Percentiles rank a stretch among this genome's conserved stretches.
phyloP scores from a whole-genome alignment of 2,113 vertebrate species.

The Stegostoma tigrinum region DNA sequence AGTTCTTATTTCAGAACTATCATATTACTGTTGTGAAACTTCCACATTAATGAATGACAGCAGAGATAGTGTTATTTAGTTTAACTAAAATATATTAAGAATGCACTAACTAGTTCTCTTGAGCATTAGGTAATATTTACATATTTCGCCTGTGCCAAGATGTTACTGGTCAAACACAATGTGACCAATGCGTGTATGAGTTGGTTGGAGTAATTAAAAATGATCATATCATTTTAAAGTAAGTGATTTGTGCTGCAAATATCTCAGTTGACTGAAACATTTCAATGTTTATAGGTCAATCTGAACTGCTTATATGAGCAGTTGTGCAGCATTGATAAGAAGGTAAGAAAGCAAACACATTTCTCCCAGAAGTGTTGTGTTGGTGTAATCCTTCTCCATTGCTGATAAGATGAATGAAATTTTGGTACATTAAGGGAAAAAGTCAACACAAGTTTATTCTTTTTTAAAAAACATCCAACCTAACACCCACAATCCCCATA shows the following conservation, averaged over 20 bases:
- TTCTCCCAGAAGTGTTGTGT: background rate
- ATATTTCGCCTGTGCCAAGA: too few species aligned
- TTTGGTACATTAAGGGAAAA: background rate
- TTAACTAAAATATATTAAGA: background rate
- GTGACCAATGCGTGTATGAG: background rate
- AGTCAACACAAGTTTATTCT: background rate
- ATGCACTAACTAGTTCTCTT: background rate
- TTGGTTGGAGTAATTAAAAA: background rate
- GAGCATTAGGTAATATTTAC: background rate
- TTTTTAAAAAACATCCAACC: background rate
- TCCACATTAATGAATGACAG: slow-evolving; percentile 36
- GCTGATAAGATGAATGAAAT: background rate
- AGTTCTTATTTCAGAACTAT: slow-evolving; percentile 44
- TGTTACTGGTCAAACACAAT: background rate
- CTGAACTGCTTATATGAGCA: background rate
- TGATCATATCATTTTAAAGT: background rate
- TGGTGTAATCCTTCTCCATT: background rate
- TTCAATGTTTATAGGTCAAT: background rate
- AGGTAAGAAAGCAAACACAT: background rate
- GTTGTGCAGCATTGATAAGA: background rate
- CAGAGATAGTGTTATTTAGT: slow-evolving; percentile 20
- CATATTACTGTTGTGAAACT: slow-evolving; percentile 38
- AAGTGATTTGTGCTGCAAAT: background rate
- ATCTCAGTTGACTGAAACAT: background rate
- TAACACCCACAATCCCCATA: background rate